phyloP scores from a whole-genome alignment of 2,888 invertebrate species.

The Lepidocyrtinus sp. region DNA sequence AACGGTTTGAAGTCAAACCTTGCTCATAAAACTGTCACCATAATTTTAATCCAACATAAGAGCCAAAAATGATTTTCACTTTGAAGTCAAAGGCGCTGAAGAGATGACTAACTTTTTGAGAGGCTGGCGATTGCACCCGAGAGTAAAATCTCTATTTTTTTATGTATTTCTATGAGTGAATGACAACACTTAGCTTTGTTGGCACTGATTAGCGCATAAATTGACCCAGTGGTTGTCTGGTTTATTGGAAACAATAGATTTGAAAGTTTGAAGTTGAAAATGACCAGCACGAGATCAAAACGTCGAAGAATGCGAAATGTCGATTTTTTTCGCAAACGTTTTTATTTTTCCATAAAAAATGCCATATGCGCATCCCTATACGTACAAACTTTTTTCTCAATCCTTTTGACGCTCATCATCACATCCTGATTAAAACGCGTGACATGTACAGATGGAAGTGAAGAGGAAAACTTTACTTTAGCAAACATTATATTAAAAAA shows the following conservation, averaged over 20 bases:
- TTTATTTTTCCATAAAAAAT: neutral
- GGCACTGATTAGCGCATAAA: conserved; percentile 19
- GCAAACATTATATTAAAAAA: neutral
- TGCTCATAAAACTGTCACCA: conserved; percentile 22
- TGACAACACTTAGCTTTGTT: neutral
- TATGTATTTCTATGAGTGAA: neutral
- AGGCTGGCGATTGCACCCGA: neutral
- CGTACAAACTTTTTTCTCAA: neutral
- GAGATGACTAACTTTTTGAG: neutral
- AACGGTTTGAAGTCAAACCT: neutral
- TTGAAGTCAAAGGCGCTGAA: conserved; percentile 6
- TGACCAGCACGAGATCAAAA: too few species aligned
- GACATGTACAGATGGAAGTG: neutral
- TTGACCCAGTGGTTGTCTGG: neutral
- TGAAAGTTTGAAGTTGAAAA: too few species aligned
- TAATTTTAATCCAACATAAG: conserved; percentile 11
- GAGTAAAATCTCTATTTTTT: too few species aligned
- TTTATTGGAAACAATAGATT: too few species aligned
- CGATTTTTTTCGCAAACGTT: too few species aligned
- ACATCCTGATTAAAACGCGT: neutral
- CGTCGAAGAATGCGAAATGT: too few species aligned
- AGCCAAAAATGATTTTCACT: conserved; percentile 22
- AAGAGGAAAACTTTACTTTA: neutral
- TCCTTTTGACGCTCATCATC: neutral
- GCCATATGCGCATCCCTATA: too few species aligned